Evolutionary conservation across 2,113 vertebrate species (phyloP).

Genomic region (Pelecanoides urinatrix): DNA sequence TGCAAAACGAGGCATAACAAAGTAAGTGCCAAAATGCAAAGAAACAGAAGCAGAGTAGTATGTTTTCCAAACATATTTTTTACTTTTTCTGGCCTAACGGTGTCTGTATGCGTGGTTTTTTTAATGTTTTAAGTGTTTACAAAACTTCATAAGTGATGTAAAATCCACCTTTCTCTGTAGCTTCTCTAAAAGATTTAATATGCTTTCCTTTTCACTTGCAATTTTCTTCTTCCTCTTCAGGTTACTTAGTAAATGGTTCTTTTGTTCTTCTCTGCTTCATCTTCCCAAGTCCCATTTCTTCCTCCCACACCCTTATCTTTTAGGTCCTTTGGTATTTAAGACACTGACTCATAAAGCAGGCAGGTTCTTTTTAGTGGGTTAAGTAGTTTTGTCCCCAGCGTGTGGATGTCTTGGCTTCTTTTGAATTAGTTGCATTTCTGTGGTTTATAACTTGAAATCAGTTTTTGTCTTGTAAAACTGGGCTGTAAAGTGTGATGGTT

Average conservation of each 20-base stretch:
- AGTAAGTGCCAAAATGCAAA: not conserved
- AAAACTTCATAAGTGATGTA: not conserved
- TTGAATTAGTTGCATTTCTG: not conserved
- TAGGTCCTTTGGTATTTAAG: constrained; percentile 32
- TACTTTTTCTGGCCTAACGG: not conserved
- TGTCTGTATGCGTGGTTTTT: not conserved
- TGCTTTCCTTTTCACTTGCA: not conserved
- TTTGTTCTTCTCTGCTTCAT: constrained; percentile 8
- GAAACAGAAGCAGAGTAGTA: not conserved
- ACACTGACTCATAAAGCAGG: not conserved
- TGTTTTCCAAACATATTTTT: not conserved
- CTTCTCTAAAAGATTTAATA: not conserved
- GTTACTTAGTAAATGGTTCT: not conserved
- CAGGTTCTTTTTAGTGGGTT: constrained; percentile 26
- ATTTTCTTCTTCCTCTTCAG: constrained; percentile 24
- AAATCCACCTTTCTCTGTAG: not conserved
- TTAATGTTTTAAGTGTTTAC: not conserved
- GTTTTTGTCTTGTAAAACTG: not conserved
- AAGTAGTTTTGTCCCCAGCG: not conserved
- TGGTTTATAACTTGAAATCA: not conserved
- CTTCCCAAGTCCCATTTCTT: not conserved
- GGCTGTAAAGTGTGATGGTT: not conserved
- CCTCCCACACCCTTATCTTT: constrained; percentile 53
- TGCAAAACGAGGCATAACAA: not conserved
- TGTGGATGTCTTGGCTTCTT: not conserved